Evolutionary conservation across 1,140 invertebrate genomes (phyloP), one percentile per base, ranked within the genome.

Genomic region (Halictus rubicundus): DNA sequence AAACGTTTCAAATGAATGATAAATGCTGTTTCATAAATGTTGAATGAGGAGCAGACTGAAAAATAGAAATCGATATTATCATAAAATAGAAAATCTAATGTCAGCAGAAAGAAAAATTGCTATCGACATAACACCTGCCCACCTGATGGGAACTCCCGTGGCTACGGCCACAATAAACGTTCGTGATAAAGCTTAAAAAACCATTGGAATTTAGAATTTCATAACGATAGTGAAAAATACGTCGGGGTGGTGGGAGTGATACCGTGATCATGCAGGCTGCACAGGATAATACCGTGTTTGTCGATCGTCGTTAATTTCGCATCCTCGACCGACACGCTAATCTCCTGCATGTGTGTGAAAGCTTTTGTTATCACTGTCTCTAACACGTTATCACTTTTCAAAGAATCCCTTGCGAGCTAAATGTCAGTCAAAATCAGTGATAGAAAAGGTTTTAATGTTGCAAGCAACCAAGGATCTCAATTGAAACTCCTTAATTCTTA

Each of bases 251-350:
- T 1, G 23, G 61, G 46, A 14, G 19, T 0, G 21, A 32, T 23
- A 39, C 25, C 10, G n/a, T 32, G 64, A 77, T 78, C 46, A 37
- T 60, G 39, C n/a, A 52, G 39, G 68, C 57, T 63, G 23, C 19
- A 46, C 12, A 32, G 10, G 66, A 23, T 71, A 64, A 80, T 75
- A 46, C 27, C 19, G 32, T 54, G 52, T 63, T 46, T 78, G 49
- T 27, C 49, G 57, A 65, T 70, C 57, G 73, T 21, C 49, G 61
- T 61, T 66, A 59, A 80, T 68, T 61, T 78, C 27, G 27, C 37
- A 37, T 37, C 52, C 21, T 76, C 37, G 71, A 84, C 80, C 59
- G n/a, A 12, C 46, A 68, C 23, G 59, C 52, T 85, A 84, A 85
- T 85, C 83, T 72, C 25, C n/a, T 61, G 21, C 54, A 32, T 27